Evolutionary conservation across 2,797 vertebrate genomes (phyloP).

Genomic region (Squalus acanthias): DNA sequence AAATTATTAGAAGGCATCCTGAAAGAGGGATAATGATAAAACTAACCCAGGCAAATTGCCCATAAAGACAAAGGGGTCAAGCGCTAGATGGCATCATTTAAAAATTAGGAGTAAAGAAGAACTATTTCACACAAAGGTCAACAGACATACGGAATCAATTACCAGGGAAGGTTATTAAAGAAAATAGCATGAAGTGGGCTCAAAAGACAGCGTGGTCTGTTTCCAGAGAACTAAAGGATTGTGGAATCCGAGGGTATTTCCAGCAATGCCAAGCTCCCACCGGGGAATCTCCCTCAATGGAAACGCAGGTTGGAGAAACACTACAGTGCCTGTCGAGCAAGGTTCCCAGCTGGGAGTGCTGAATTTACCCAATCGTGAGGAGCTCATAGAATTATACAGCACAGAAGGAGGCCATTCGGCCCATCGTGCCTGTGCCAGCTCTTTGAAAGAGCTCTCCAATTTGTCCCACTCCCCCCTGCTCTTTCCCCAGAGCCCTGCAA

Average conservation of each 20-base stretch:
- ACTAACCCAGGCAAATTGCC: background rate
- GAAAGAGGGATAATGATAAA: background rate
- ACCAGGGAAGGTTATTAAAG: background rate
- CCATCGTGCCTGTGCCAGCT: too few relatives aligned
- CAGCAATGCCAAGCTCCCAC: background rate
- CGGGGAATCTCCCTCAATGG: background rate
- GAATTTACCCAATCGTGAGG: background rate
- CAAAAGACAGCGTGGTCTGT: background rate
- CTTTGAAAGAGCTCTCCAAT: background rate
- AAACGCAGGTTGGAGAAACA: background rate
- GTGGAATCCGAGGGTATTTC: background rate
- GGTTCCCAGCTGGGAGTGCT: too few relatives aligned
- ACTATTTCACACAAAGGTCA: background rate
- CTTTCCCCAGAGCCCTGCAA: background rate
- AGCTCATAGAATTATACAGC: background rate
- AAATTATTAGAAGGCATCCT: background rate
- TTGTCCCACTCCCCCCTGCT: background rate
- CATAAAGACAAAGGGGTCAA: background rate
- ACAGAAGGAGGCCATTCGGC: background rate
- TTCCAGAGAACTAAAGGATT: background rate
- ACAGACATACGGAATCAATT: background rate
- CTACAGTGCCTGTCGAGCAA: background rate
- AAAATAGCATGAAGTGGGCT: background rate
- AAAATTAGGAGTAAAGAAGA: background rate
- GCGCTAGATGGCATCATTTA: background rate